Evolutionary conservation across 2,113 vertebrate species (phyloP).

Genomic region (Copsychus sechellarum): DNA sequence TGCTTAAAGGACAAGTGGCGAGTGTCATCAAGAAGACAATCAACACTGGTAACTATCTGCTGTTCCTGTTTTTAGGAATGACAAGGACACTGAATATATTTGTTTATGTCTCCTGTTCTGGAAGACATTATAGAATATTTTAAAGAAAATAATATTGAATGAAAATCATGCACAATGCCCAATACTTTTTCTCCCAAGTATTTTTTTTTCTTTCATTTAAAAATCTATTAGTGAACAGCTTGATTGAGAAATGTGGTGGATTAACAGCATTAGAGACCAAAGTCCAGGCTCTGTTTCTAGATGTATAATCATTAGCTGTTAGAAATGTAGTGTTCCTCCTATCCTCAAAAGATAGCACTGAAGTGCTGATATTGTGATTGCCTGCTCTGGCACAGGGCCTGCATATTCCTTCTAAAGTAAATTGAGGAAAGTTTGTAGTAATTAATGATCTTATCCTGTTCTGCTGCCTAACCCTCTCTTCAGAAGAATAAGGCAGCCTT

Average conservation of each 20-base stretch:
- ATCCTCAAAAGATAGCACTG: background rate
- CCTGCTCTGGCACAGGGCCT: background rate
- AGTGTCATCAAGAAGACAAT: slow-evolving; percentile 93
- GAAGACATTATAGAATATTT: background rate
- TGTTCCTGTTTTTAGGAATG: slow-evolving; percentile 46
- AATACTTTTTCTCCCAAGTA: background rate
- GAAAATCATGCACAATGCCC: background rate
- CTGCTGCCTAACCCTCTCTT: background rate
- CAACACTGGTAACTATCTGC: slow-evolving; percentile 86
- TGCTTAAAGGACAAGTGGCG: slow-evolving; percentile 93
- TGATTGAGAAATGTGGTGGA: background rate
- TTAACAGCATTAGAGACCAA: slow-evolving; percentile 1
- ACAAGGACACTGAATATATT: background rate
- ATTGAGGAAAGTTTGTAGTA: background rate
- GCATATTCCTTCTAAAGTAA: background rate
- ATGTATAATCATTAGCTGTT: slow-evolving; percentile 65
- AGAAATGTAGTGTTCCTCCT: background rate
- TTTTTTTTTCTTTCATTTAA: background rate
- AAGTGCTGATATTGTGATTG: slow-evolving; percentile 1
- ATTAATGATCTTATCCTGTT: background rate
- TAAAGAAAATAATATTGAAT: background rate
- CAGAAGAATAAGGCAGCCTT: background rate
- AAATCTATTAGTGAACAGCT: background rate
- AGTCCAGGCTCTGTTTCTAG: slow-evolving; percentile 42
- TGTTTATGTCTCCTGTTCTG: background rate